phyloP scores from a whole-genome alignment of 2,888 invertebrate genomes.

The Bellardia bayeri region DNA sequence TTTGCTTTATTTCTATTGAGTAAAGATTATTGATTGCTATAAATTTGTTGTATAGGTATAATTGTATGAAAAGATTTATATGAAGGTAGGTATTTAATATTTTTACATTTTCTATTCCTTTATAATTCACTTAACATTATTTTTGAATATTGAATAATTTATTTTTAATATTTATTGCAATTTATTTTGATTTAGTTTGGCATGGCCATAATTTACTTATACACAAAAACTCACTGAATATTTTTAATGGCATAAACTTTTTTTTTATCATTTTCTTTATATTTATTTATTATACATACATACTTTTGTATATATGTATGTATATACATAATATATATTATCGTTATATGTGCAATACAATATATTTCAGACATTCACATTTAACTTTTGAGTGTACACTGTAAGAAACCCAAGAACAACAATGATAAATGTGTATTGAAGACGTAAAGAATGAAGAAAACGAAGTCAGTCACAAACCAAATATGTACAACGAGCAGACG shows the following conservation, averaged over 20 bases:
- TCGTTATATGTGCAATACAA: not conserved
- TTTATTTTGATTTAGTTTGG: constrained; percentile 10
- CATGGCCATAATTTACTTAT: constrained; percentile 36
- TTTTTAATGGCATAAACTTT: constrained; percentile 48
- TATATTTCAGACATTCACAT: constrained; percentile 49
- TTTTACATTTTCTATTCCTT: constrained; percentile 5
- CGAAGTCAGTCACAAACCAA: constrained; percentile 33
- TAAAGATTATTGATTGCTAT: constrained; percentile 64
- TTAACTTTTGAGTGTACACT: constrained; percentile 39
- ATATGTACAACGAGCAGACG: constrained; percentile 20
- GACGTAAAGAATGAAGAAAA: constrained; percentile 38
- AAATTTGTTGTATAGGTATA: constrained; percentile 25
- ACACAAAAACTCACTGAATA: constrained; percentile 46
- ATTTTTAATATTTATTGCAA: constrained; percentile 10
- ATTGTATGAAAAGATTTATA: not conserved
- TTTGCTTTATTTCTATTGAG: constrained; percentile 21
- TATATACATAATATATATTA: not conserved
- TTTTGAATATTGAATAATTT: not conserved
- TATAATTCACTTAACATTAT: not conserved
- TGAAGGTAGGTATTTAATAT: not conserved
- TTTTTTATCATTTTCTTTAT: constrained; percentile 32
- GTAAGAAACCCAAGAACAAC: constrained; percentile 1
- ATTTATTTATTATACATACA: constrained; percentile 25
- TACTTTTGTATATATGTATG: constrained; percentile 19
- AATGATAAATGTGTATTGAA: constrained; percentile 58